Evolutionary conservation across 2,113 vertebrate species (phyloP).

Genomic region (Scophthalmus maximus): DNA sequence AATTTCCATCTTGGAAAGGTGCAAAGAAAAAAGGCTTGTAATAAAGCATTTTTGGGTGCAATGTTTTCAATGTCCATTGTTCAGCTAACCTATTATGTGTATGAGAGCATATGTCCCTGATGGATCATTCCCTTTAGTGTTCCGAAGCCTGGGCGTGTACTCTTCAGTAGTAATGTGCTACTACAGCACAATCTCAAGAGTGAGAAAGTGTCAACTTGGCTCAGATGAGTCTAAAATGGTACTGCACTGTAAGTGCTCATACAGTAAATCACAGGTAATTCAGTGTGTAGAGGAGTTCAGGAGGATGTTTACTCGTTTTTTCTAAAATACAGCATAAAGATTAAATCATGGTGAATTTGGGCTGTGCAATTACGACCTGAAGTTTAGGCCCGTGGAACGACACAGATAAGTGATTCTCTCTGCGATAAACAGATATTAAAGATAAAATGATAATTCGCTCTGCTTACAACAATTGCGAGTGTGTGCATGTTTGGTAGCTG

Average conservation of each 20-base stretch:
- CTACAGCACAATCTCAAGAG: no score
- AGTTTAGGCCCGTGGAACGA: no score
- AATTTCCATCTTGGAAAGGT: neutral
- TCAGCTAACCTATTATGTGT: neutral
- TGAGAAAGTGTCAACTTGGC: no score
- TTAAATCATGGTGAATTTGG: neutral
- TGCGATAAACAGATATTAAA: no score
- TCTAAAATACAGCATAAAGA: neutral
- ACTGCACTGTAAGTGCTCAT: neutral
- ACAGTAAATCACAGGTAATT: slow-evolving; percentile 4
- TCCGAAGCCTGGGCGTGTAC: no score
- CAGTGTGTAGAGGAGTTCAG: slow-evolving; percentile 5
- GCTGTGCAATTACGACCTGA: no score
- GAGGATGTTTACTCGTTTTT: neutral
- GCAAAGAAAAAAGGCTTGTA: neutral
- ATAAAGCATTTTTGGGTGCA: neutral
- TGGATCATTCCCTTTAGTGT: no score
- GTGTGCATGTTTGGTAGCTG: neutral
- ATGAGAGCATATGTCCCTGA: no score
- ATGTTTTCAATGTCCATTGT: neutral
- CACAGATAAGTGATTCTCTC: no score
- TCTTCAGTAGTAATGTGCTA: no score
- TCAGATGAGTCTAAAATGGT: no score
- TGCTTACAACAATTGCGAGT: neutral
- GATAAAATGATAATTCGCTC: no score